Evolutionary conservation across 2,888 invertebrate genomes (phyloP), one percentile per base, ranked within the genome.

Genomic region (Antitype chi): DNA sequence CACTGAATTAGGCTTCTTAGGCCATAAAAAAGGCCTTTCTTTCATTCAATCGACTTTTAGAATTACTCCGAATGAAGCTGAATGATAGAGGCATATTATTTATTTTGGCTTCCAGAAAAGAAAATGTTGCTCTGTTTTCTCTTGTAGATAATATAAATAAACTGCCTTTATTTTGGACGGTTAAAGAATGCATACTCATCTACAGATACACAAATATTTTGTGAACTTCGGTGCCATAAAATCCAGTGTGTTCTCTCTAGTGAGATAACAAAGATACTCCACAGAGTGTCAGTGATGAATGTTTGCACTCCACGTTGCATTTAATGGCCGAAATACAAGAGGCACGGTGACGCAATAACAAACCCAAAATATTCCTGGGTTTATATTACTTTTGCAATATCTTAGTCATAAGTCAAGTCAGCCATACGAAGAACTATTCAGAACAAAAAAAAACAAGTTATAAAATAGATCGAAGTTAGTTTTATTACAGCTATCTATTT

Each of bases 401-500:
- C 53, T 57, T 57, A 64, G 23, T 49, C 25, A 20, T 72, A 59
- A 62, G 66, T 73, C 60, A 63, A 66, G 13, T 32, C 38, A 52
- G 47, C 25, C 20, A 55, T 68, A 59, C 20, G 53, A 63, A 69
- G 25, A 66, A 70, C 32, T 66, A 38, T 70, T 60, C 38, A 38
- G 52, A 81, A 52, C 17, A 57, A 70, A 81, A 74, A 69, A 57
- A 85, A 81, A 52, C 17, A 62, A 52, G 47, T 57, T 62, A 59
- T 74, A 72, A 76, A 69, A 80, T 72, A 70, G 55, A 66, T 32
- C 25, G 47, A 78, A 82, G 78, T 74, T 82, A 84, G 69, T 69
- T 83, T 85, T 85, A 84, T 84, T 78, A 78, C 74, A 38, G 85
- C 85, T 72, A 84, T 84, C 78, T 74, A 82, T 84, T 85, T 74